These are phyloP conservation scores for Galago senegalensis DNA, from an alignment of 2,797 vertebrate genomes.

Conservation along the genomic window DNA sequence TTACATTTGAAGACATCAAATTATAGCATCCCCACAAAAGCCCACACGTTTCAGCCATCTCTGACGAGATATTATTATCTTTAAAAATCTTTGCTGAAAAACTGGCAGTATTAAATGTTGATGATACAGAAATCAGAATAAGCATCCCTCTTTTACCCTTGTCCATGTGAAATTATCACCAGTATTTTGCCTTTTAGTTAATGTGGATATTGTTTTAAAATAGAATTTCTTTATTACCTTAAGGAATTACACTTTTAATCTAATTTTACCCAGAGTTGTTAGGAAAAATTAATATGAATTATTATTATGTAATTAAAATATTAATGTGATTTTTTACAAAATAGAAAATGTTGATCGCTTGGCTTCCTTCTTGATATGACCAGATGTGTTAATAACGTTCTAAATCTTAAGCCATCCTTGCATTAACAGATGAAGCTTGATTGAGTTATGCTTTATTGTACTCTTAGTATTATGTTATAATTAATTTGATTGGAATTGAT, in stretches of 20 bases:
- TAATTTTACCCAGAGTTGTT: neutral
- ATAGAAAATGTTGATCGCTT: neutral
- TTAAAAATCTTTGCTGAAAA: neutral
- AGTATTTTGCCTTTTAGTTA: neutral
- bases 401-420: slow-evolving; percentile 7
- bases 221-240: neutral
- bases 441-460: neutral
- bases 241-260: neutral
- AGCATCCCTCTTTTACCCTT: neutral
- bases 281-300: slow-evolving; percentile 38
- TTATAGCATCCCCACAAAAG: neutral
- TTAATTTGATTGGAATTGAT: neutral
- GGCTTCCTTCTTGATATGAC: neutral
- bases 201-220: slow-evolving; percentile 36
- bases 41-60: neutral
- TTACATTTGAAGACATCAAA: neutral
- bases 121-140: neutral
- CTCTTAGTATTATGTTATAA: neutral
- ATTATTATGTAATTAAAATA: too few species aligned
- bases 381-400: neutral
- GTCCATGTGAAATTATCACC: neutral
- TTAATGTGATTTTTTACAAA: neutral
- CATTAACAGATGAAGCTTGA: neutral
- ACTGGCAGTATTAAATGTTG: neutral
- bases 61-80: neutral